Evolutionary conservation across 1,140 invertebrate species (phyloP).

Genomic region (Drosophila nasuta): DNA sequence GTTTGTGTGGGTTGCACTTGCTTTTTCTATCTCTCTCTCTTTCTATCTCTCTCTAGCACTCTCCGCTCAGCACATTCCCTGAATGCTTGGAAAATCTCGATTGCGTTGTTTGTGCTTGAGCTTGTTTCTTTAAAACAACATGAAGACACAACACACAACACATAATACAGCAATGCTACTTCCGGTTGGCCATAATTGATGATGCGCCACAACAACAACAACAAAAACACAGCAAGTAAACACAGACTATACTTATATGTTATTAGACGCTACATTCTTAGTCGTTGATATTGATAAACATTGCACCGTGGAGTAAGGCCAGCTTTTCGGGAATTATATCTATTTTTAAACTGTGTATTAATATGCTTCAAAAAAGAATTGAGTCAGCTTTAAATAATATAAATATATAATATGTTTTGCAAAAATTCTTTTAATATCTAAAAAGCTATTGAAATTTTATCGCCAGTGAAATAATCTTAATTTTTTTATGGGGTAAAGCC

Average conservation of each 20-base stretch:
- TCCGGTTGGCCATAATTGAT: constrained; percentile 78
- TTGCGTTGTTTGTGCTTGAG: constrained; percentile 18
- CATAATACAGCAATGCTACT: constrained; percentile 65
- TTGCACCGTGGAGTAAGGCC: no score
- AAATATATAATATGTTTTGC: no score
- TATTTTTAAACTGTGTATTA: no score
- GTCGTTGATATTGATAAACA: background rate
- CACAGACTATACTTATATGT: background rate
- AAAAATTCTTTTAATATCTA: no score
- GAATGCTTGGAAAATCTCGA: constrained; percentile 41
- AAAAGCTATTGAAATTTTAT: no score
- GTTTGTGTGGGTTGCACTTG: constrained; percentile 17
- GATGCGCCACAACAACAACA: constrained; percentile 49
- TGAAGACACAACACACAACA: constrained; percentile 56
- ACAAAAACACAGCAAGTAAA: constrained; percentile 18
- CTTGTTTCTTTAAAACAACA: constrained; percentile 62
- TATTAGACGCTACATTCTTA: constrained; percentile 13
- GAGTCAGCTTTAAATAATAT: no score
- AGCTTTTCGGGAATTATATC: no score
- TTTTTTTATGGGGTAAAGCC: no score
- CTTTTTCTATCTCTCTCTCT: background rate
- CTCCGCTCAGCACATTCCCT: background rate
- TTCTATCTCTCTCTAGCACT: background rate
- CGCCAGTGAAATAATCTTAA: no score
- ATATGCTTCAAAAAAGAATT: no score